Base-by-base conservation (phyloP, 2,888 invertebrate species). In the Scaptomyza cyrtandrae region DNA sequence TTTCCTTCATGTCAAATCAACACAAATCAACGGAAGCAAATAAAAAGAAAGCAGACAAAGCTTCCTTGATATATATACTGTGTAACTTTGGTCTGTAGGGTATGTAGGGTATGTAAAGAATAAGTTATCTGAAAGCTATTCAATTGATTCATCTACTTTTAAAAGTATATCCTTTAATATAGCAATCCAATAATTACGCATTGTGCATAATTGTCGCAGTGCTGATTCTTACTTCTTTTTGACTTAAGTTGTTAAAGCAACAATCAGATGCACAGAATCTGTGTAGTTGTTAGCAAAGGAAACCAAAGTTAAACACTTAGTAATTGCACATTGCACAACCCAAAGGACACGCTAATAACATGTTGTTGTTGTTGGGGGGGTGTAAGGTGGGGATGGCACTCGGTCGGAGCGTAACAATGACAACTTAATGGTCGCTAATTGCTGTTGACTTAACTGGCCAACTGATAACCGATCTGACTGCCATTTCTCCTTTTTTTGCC, bases 1-100 rank as follows among this genome's bases (percentile, higher is more conserved):
- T 78, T 71, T 82, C 69, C 80, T 62, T 63, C 67, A 59, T 75
- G 73, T 63, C 62, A 64, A 61, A n/a, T n/a, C n/a, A n/a, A 61
- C 63, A 79, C 66, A 78, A 75, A 75, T 62, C 33, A 63, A 54
- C 16, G 7, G 7, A 16, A 41, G 16, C 16, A 16, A 9, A 10
- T 16, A 4, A 5, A 54, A 54, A 53, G 35, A 41, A 24, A 45
- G 16, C 6, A 52, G 27, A 16, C 14, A 39, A 11, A 39, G 14
- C 11, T 33, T 10, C 10, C 33, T 33, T 1, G 10, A 33, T 33
- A 33, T 6, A 19, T 19, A 19, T 19, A 19, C 19, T 19, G 19
- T 19, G 19, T 19, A n/a, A n/a, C n/a, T n/a, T n/a, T n/a, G n/a
- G n/a, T n/a, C n/a, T n/a, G n/a, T n/a, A n/a, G n/a, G n/a, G n/a